Evolutionary conservation across 2,888 invertebrate species (phyloP), one percentile per base, ranked within the genome.

Genomic region (Sarcophaga variegata): DNA sequence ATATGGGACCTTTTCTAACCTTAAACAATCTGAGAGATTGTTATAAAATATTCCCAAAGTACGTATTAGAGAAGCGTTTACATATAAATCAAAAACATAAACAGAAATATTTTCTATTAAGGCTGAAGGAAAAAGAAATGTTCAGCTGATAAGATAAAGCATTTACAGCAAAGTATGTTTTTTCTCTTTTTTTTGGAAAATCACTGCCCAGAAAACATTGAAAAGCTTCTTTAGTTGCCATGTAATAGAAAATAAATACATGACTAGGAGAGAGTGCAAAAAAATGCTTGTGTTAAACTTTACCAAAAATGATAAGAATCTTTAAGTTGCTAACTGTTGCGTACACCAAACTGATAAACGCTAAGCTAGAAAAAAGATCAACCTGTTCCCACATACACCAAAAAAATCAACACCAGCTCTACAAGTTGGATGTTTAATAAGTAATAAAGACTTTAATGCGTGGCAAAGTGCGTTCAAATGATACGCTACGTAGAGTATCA

Each of bases 181-280:
- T 1, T 37, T 37, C 10, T 37, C 2, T 37, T 37, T 10, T 37
- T 37, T 37, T 37, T 37, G 2, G 72, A 76, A 71, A 82, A 71
- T 77, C 17, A 20, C 54, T 22, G 62, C 27, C 69, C 62, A 82
- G 60, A 83, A 87, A 88, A 88, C 87, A 88, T 66, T 85, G 54
- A 88, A 88, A 88, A 78, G 85, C 87, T 88, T 85, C 85, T 86
- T 79, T 79, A 78, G 85, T 75, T 87, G 78, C 86, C 75, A 76
- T 76, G 77, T 81, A 59, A 49, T 66, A 37, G 27, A 20, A 71
- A 81, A 37, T 49, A 72, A 71, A 75, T 49, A 54, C 54, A 54
- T 54, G 54, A 54, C 14, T 54, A 54, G 54, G 66, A 49, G 69
- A 70, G 10, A 69, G 10, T 37, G 6, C 70, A 76, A 78, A 74